These are phyloP conservation scores for Archilochus colubris DNA, from an alignment of 2,113 vertebrate genomes.

Conservation along the genomic window DNA sequence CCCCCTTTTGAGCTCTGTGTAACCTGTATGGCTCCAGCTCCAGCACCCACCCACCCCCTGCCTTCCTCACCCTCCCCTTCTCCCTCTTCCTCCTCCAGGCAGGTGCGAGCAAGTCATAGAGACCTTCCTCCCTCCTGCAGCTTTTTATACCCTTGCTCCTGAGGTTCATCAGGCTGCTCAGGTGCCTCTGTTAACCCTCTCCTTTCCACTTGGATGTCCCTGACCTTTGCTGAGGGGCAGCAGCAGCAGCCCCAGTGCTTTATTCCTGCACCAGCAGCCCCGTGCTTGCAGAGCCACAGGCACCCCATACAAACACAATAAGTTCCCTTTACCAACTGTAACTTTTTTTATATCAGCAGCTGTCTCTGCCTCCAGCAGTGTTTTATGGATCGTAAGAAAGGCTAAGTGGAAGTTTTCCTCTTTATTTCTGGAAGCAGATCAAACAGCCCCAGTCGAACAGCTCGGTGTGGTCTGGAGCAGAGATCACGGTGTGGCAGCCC, in stretches of 20 bases:
- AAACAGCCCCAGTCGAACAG: rapidly evolving
- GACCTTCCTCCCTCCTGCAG: neutral
- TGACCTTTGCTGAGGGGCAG: neutral
- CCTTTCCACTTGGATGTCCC: rapidly evolving
- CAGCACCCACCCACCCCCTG: no score
- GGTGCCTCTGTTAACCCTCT: neutral
- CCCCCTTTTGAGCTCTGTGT: neutral
- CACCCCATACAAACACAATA: neutral
- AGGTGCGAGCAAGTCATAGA: neutral
- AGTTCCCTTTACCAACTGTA: neutral
- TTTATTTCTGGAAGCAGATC: neutral
- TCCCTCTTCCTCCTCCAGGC: no score
- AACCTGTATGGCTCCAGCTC: neutral
- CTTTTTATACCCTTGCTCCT: neutral
- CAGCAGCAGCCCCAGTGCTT: neutral
- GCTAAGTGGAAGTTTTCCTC: constrained; percentile 36
- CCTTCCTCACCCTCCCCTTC: neutral
- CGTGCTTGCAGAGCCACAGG: neutral
- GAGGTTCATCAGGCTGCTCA: neutral
- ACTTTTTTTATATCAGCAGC: constrained; percentile 30
- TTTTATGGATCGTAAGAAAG: constrained; percentile 47
- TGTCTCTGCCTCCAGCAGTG: constrained; percentile 32
- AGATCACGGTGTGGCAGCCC: neutral
- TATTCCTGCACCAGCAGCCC: neutral
- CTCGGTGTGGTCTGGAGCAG: neutral